Evolutionary conservation across 1,140 invertebrate species (phyloP).

Genomic region (Dufourea novaeangliae): DNA sequence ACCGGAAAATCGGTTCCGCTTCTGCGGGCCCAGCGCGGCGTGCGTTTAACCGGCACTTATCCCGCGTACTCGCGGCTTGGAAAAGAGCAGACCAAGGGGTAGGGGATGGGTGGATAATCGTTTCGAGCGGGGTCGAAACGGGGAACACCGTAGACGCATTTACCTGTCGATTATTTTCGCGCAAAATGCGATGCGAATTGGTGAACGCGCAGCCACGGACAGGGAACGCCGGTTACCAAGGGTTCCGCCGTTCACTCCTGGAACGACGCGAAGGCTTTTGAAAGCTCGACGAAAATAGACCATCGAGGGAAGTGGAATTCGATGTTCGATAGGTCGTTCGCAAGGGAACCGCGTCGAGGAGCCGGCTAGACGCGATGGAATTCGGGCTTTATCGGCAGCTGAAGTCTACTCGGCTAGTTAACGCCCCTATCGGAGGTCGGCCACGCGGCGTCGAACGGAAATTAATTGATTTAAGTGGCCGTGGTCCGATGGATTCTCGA

Average conservation of each 20-base stretch:
- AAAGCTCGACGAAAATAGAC: conserved; percentile 28
- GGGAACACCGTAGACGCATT: conserved; percentile 26
- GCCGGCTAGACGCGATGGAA: conserved; percentile 21
- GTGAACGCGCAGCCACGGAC: not conserved
- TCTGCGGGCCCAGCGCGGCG: conserved; percentile 3
- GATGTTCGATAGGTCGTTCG: conserved; percentile 12
- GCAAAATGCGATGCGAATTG: conserved; percentile 1
- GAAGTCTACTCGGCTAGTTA: conserved; percentile 26
- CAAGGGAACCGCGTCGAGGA: not conserved
- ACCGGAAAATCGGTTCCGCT: conserved; percentile 36
- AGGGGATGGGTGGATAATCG: conserved; percentile 26
- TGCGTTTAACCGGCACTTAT: not conserved
- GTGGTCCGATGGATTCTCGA: not conserved
- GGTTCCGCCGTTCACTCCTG: too few species aligned
- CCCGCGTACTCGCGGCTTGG: not conserved
- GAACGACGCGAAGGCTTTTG: not conserved
- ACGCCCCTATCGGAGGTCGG: conserved; percentile 20
- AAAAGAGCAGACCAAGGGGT: too few species aligned
- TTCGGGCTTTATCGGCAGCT: conserved; percentile 32
- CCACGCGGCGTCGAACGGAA: not conserved
- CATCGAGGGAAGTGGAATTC: conserved; percentile 36
- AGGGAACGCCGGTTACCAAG: not conserved
- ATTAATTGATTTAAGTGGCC: conserved; percentile 45
- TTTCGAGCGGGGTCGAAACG: conserved; percentile 3
- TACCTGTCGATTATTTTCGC: conserved; percentile 33